Evolutionary conservation across 2,113 vertebrate species (phyloP).

Genomic region (Monarcha castaneiventris): DNA sequence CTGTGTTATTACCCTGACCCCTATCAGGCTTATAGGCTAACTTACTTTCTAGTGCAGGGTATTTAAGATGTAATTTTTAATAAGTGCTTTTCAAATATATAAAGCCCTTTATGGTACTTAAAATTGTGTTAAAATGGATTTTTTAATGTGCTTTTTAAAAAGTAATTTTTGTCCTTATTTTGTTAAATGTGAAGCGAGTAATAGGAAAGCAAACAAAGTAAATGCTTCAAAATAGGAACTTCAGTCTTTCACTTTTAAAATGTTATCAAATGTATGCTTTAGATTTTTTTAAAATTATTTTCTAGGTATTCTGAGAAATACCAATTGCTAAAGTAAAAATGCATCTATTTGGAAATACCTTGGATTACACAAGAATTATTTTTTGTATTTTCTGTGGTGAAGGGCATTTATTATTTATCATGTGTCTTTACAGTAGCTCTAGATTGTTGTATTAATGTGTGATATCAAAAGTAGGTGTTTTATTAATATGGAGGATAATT

Average conservation of each 20-base stretch:
- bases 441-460: background rate
- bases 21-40: constrained; percentile 87
- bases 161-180: constrained; percentile 43
- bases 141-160: constrained; percentile 49
- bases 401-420: background rate
- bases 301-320: background rate
- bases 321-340: background rate
- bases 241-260: background rate
- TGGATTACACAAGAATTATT: background rate
- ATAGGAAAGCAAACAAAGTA: background rate
- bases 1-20: constrained; percentile 95
- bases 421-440: background rate
- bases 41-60: constrained; percentile 81
- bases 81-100: constrained; percentile 72
- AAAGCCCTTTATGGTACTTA: constrained; percentile 67
- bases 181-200: background rate
- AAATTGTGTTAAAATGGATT: constrained; percentile 63
- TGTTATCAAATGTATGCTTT: background rate
- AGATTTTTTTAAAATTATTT: background rate
- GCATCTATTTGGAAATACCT: background rate
- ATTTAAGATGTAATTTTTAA: constrained; percentile 84
- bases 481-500: background rate
- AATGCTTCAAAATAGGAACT: background rate
- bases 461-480: background rate
- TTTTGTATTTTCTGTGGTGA: background rate